A percentile compares a stretch with the other conserved stretches of the same genome.
Conservation (phyloP, 2,797 vertebrate genomes). For the Paramormyrops hopkinsi region DNA sequence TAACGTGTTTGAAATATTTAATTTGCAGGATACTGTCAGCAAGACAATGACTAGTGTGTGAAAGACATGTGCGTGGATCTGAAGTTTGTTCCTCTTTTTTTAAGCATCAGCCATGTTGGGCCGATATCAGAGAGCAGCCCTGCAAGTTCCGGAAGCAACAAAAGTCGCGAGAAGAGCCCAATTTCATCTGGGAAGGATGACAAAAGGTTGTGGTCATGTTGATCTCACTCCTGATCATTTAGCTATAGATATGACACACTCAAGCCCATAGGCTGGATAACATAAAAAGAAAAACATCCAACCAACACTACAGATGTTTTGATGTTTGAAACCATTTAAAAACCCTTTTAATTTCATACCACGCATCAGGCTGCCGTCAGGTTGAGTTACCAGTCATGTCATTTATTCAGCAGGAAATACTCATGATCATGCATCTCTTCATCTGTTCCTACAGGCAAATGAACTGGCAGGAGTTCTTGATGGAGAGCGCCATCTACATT, state of each 20-base stretch:
- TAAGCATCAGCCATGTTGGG: conserved; percentile 86
- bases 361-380: neutral
- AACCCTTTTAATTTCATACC: neutral
- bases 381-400: neutral
- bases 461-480: conserved; percentile 80
- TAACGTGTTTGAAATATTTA: neutral
- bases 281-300: neutral
- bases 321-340: neutral
- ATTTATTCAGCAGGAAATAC: neutral
- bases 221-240: neutral
- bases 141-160: conserved; percentile 67
- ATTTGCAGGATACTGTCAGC: neutral
- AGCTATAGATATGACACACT: neutral
- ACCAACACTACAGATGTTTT: neutral
- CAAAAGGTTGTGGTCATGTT: conserved; percentile 63
- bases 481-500: conserved; percentile 79
- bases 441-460: conserved; percentile 57
- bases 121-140: conserved; percentile 90
- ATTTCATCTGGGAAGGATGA: conserved; percentile 60
- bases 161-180: conserved; percentile 62
- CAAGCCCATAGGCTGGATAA: neutral
- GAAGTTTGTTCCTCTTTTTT: conserved; percentile 15
- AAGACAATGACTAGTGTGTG: neutral
- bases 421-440: neutral
- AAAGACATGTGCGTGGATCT: neutral